Percentiles rank a stretch among this genome's conserved stretches.
phyloP scores from a whole-genome alignment of 1,140 invertebrate genomes.

The Artemia franciscana region DNA sequence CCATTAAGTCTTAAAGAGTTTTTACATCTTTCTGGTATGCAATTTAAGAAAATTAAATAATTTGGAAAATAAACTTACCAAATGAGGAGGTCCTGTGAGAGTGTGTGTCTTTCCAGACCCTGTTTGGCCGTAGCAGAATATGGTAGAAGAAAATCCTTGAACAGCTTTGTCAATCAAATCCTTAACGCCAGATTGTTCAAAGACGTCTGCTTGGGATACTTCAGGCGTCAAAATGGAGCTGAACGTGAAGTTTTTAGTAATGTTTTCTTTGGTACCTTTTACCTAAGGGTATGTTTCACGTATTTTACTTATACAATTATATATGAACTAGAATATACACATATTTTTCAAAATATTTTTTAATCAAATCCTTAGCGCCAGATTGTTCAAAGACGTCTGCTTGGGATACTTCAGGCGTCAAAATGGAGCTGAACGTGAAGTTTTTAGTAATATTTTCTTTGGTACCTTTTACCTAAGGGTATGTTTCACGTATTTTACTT shows the following conservation, averaged over 20 bases:
- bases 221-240: slow-evolving; percentile 72
- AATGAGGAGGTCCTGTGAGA: slow-evolving; percentile 64
- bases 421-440: slow-evolving; percentile 67
- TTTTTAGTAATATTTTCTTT: slow-evolving; percentile 45
- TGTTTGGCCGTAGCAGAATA: slow-evolving; percentile 89
- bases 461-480: too few species aligned
- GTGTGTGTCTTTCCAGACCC: slow-evolving; percentile 91
- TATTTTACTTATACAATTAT: too few species aligned
- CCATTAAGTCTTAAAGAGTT: too few species aligned
- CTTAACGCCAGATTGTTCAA: slow-evolving; percentile 59
- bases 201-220: slow-evolving; percentile 47
- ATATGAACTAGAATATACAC: too few species aligned
- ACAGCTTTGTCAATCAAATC: slow-evolving; percentile 72
- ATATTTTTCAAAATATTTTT: too few species aligned
- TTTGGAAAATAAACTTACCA: too few species aligned
- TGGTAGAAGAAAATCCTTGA: slow-evolving; percentile 76
- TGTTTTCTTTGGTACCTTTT: too few species aligned
- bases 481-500: too few species aligned
- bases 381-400: slow-evolving; percentile 50
- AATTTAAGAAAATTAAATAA: too few species aligned
- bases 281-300: too few species aligned
- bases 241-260: slow-evolving; percentile 54
- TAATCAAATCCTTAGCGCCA: slow-evolving; percentile 57
- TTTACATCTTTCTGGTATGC: too few species aligned
- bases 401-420: slow-evolving; percentile 63